These are phyloP conservation scores for Meda fulgida DNA, from an alignment of 2,797 vertebrate genomes.

Conservation along the genomic window DNA sequence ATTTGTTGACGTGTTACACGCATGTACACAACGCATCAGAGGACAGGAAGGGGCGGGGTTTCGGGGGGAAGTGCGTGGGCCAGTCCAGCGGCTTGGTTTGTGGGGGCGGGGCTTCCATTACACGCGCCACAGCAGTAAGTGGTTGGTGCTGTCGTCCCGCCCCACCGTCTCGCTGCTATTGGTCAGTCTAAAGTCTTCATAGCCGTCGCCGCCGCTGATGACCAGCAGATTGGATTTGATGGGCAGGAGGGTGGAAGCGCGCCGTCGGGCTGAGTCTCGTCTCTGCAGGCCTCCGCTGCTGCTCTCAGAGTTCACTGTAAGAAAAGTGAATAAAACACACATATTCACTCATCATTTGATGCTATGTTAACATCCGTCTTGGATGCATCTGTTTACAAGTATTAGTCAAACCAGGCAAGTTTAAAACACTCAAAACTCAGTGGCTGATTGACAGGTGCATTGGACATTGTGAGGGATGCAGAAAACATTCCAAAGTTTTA, in stretches of 20 bases:
- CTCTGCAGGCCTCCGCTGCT: constrained; percentile 77
- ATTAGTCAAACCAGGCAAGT: neutral
- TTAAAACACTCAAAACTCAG: neutral
- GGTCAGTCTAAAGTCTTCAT: constrained; percentile 96
- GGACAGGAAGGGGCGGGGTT: constrained; percentile 33
- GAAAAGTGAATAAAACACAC: neutral
- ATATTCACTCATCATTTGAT: neutral
- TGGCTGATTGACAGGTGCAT: constrained; percentile 1
- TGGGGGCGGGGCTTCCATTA: constrained; percentile 70
- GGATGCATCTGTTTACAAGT: neutral
- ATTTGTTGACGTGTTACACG: constrained; percentile 58
- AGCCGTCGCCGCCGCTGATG: constrained; percentile 95
- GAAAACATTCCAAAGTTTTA: too few species aligned
- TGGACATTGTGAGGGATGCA: too few species aligned
- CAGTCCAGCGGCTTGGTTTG: constrained; percentile 34
- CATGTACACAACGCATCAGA: constrained; percentile 63
- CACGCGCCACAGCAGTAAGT: constrained; percentile 94
- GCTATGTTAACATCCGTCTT: too few species aligned
- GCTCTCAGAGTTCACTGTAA: constrained; percentile 72
- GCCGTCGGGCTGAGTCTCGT: constrained; percentile 80
- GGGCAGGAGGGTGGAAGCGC: constrained; percentile 78
- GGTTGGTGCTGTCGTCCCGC: constrained; percentile 97
- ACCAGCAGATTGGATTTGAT: constrained; percentile 89
- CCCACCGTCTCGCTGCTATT: constrained; percentile 95
- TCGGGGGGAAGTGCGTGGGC: constrained; percentile 44